These are phyloP conservation scores for Anastatus disparis DNA, from an alignment of 1,140 invertebrate genomes.

Conservation along the genomic window DNA sequence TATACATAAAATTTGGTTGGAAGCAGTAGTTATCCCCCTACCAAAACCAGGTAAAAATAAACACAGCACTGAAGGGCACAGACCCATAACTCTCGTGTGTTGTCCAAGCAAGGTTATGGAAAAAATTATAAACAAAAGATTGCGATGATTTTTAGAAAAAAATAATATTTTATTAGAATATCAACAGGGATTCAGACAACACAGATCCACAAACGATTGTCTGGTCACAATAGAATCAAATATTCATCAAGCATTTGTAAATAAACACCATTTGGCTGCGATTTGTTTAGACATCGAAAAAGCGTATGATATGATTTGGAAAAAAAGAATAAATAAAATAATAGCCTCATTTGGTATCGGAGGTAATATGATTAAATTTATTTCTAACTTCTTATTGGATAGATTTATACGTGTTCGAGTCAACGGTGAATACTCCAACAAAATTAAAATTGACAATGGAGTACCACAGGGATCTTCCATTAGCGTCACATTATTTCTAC, in stretches of 20 bases:
- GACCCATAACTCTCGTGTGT: no score
- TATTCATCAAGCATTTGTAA: background rate
- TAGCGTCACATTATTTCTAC: background rate
- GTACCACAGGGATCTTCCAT: background rate
- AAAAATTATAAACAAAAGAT: constrained; percentile 1
- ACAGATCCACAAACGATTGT: background rate
- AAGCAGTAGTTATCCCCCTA: no score
- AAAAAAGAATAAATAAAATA: no score
- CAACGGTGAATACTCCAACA: background rate
- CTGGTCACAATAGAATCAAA: background rate
- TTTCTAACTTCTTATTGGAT: background rate
- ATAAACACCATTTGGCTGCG: background rate
- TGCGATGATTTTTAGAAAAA: background rate
- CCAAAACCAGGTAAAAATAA: no score
- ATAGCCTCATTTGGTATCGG: no score
- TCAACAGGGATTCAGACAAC: background rate
- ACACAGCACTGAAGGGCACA: no score
- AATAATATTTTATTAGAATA: background rate
- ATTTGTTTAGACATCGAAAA: background rate
- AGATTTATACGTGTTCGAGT: background rate
- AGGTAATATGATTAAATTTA: background rate
- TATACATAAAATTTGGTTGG: no score
- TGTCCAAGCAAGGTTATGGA: no score
- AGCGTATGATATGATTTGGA: no score
- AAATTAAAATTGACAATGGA: background rate